Conservation (phyloP, 1,140 invertebrate species). For the Liolophura sinensis region DNA sequence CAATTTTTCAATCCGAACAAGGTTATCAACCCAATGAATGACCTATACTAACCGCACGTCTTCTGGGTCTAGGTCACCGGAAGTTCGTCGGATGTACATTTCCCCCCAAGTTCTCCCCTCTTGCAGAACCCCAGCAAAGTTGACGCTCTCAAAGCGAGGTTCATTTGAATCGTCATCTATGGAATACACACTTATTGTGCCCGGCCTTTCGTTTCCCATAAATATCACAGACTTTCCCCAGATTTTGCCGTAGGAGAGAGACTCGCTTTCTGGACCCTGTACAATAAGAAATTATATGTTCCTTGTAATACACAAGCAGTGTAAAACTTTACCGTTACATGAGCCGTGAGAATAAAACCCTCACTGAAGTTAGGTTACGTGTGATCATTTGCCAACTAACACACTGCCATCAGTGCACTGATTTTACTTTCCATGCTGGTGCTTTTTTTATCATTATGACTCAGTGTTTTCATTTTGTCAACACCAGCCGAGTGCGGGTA, state of each 20-base stretch:
- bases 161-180: constrained; percentile 15
- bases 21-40: no score
- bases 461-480: no score
- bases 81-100: constrained; percentile 11
- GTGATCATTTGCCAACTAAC: no score
- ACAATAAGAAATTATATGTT: constrained; percentile 1
- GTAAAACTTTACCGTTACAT: no score
- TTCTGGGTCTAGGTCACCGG: constrained; percentile 28
- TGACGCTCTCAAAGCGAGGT: constrained; percentile 17
- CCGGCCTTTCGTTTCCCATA: constrained; percentile 28
- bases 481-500: no score
- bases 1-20: no score
- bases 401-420: no score
- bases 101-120: constrained; percentile 16
- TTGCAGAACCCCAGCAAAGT: constrained; percentile 7
- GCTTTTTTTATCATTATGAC: no score
- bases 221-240: constrained; percentile 19
- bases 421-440: no score
- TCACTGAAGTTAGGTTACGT: no score
- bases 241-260: constrained; percentile 18
- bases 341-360: no score
- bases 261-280: constrained; percentile 32
- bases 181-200: constrained; percentile 26
- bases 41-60: constrained; percentile 16
- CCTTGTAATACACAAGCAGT: neutral